phyloP scores from a whole-genome alignment of 2,797 vertebrate species.

The Artibeus jamaicensis region DNA sequence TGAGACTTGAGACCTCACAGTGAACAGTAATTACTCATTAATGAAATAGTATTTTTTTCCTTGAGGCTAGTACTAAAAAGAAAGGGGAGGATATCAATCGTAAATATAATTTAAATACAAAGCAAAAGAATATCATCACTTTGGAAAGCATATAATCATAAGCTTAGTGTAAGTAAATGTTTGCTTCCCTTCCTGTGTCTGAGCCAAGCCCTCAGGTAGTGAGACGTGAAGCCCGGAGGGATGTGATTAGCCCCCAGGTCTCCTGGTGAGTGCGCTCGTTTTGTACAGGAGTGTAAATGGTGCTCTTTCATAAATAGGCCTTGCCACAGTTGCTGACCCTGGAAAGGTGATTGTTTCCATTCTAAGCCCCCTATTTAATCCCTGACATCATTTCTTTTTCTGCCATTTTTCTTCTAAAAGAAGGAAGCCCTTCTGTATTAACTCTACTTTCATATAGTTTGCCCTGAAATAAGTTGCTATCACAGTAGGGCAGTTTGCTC shows the following conservation, averaged over 20 bases:
- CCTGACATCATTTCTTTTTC: conserved; percentile 6
- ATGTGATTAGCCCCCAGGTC: conserved; percentile 4
- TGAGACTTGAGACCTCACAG: background rate
- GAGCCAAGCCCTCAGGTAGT: conserved; percentile 9
- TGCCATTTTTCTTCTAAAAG: background rate
- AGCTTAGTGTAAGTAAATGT: conserved; percentile 33
- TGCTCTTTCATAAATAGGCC: conserved; percentile 48
- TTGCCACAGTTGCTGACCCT: conserved; percentile 24
- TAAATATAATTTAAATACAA: conserved; percentile 40
- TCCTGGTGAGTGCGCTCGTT: conserved; percentile 44
- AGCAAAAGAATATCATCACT: conserved; percentile 13
- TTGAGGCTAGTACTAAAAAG: background rate
- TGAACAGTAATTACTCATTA: background rate
- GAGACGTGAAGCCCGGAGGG: conserved; percentile 32
- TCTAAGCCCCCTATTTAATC: conserved; percentile 4
- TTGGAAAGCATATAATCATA: background rate
- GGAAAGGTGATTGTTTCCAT: conserved; percentile 49
- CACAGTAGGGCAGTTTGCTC: background rate
- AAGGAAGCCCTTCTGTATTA: conserved; percentile 19
- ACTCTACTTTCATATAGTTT: conserved; percentile 19
- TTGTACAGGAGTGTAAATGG: conserved; percentile 46
- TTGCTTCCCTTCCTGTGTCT: conserved; percentile 7
- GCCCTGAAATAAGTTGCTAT: background rate
- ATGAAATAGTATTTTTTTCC: background rate
- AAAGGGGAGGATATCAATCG: background rate